Base-by-base conservation (phyloP, 2,797 vertebrate genomes). In the Columba guinea region DNA sequence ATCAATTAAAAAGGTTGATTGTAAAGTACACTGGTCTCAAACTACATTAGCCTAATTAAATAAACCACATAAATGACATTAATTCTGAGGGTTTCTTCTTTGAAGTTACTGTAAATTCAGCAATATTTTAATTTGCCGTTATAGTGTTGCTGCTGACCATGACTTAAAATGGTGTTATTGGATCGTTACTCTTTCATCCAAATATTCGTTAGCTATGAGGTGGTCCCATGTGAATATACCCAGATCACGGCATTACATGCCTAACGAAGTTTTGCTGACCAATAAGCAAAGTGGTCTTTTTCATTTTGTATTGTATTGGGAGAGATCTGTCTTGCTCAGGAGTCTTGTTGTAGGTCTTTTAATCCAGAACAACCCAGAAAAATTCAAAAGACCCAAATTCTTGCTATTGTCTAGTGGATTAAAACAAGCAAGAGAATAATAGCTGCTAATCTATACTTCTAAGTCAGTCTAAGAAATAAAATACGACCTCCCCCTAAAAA, bases 71-170 rank as follows among this genome's bases (percentile, higher is more conserved):
- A 75, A 85, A 85, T 24, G 56, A 8, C 39, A 70, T 82, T 74
- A 79, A 60, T 94, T 91, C 59, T 65, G 37, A 71, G 22, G 10
- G 10, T 73, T 23, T 92, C 63, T 93, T 84, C 93, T 90, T 68
- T 58, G 37, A 83, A 91, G 51, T 89, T 87, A 5, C 63, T 87
- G 59, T 95, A 87, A 93, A 84, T 82, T 91, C 86, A 90, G 51
- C 70, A 89, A 10, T 75, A 41, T 41, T 91, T 93, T 46, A 67
- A 76, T 96, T 95, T 94, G 22, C 35, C 34, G 26, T 90, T 89
- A 34, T 65, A 69, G 8, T 35, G 30, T 78, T 90, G 75, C 64
- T 63, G 56, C 65, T 73, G 55, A 74, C 67, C 69, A 32, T 60
- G 34, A 59, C 60, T 70, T 83, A 52, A 13, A 70, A 11, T 39